Base-by-base conservation (phyloP, 2,113 vertebrate genomes). In the Istiophorus platypterus region DNA sequence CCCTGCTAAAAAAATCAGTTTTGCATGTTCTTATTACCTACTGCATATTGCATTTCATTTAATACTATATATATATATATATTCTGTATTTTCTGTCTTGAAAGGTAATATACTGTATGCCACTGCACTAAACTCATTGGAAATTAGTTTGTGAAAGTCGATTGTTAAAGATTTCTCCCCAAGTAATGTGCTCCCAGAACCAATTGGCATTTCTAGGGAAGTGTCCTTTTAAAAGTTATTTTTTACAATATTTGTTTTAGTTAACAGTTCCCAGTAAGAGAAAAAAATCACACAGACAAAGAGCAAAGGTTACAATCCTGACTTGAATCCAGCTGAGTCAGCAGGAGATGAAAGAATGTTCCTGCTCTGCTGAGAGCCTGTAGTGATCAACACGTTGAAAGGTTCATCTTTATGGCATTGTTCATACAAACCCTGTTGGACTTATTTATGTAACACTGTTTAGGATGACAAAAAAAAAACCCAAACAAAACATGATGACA, bases 241-340 rank as follows among this genome's bases (percentile, higher is more conserved):
- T 42, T 42, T 57, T 14, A 22, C 22, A 51, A 0, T 71, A 24
- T 72, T 41, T 65, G 52, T 66, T 41, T 45, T 58, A 8, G 18
- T 49, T 3, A 75, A 63, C 49, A 39, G n/a, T 49, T 70, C 37
- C 7, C 22, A n/a, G 37, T 13, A 37, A 69, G 27, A 63, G 42
- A 29, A 0, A 0, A 0, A 26, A 15, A 15, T 75, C 22, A 62
- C 34, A 42, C 24, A 31, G 62, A 37, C 15, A 39, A 49, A 18
- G 27, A 72, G 49, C 49, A 81, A 47, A 72, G 59, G 59, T 57
- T 45, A 41, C 5, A 54, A 10, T 34, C 41, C 24, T 41, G 24
- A 41, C 10, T 34, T 26, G 26, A 41, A 29, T 67, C 34, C 34
- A 45, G 12, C 58, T 24, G 15, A 80, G 61, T 71, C 66, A 85